Percentiles rank a stretch among this genome's conserved stretches.
Conservation (phyloP, 2,888 invertebrate genomes). For the Cheilosia vulpina region DNA sequence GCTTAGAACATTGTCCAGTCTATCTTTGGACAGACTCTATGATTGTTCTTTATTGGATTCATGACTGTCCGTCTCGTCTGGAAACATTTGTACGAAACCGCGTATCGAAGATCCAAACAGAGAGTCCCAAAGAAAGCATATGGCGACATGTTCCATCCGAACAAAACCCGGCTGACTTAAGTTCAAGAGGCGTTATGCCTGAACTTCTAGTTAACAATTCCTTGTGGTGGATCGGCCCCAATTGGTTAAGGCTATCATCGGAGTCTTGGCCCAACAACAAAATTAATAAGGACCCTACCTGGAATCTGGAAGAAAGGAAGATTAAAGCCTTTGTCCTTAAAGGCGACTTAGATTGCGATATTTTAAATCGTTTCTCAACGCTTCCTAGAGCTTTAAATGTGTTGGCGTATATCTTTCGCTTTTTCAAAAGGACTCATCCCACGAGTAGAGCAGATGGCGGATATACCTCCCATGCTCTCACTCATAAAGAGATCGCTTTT, state of each 20-base stretch:
- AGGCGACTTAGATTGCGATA: background rate
- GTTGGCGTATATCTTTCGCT: slow-evolving; percentile 12
- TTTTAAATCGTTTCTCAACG: background rate
- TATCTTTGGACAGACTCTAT: slow-evolving; percentile 22
- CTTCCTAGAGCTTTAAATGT: background rate
- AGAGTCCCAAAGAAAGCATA: background rate
- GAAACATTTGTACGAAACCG: slow-evolving; percentile 23
- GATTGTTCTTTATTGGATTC: slow-evolving; percentile 10
- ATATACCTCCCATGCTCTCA: too few species aligned
- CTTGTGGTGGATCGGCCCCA: slow-evolving; percentile 26
- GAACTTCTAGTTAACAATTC: background rate
- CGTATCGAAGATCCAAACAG: slow-evolving; percentile 16
- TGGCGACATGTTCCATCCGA: slow-evolving; percentile 64
- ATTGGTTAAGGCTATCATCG: background rate
- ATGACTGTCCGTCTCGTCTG: slow-evolving; percentile 1
- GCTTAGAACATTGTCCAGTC: background rate
- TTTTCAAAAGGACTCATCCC: background rate
- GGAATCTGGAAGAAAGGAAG: slow-evolving; percentile 15
- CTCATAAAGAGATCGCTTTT: background rate
- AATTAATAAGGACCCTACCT: background rate
- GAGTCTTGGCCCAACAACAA: slow-evolving; percentile 8
- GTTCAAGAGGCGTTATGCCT: background rate
- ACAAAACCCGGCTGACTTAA: slow-evolving; percentile 15
- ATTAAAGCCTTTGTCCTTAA: too few species aligned
- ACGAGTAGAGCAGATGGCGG: background rate